Evolutionary conservation across 2,113 vertebrate species (phyloP).

Genomic region (zebrafish (Danio rerio)): GRCz12tu NC_133195.1:38342501-38343000

Average conservation of each 20-base stretch:
- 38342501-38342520: constrained; percentile 47
- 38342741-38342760: constrained; percentile 80
- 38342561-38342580: constrained; percentile 3
- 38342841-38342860: constrained; percentile 74
- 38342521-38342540: constrained; percentile 42
- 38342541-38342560: constrained; percentile 63
- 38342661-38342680: not conserved
- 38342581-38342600: constrained; percentile 24
- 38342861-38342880: constrained; percentile 77
- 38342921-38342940: constrained; percentile 81
- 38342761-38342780: constrained; percentile 91
- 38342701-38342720: not conserved
- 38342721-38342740: constrained; percentile 47
- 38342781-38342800: constrained; percentile 89
- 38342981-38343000: constrained; percentile 86
- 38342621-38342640: constrained; percentile 23
- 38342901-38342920: constrained; percentile 78
- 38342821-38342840: constrained; percentile 80
- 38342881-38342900: constrained; percentile 83
- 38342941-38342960: constrained; percentile 82
- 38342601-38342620: constrained; percentile 55
- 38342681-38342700: not conserved
- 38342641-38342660: not conserved
- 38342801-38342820: constrained; percentile 89
- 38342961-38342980: constrained; percentile 78